Percentiles rank a stretch among this genome's conserved stretches.
These are phyloP conservation scores for Falcaria lacertinaria DNA, from an alignment of 2,888 invertebrate species.

Conservation along the genomic window DNA sequence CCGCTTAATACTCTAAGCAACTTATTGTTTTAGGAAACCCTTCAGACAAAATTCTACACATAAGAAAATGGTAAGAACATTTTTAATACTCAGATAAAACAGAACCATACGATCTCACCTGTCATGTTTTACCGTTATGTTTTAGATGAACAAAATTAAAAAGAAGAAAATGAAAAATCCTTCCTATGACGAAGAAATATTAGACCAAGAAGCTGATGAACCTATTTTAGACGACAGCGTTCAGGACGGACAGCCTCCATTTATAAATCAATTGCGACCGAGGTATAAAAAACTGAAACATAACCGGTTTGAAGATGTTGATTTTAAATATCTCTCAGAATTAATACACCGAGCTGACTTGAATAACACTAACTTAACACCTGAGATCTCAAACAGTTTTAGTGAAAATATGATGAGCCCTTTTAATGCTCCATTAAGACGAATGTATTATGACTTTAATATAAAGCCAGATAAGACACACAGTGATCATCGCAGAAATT, in stretches of 20 bases:
- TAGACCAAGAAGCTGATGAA: slow-evolving; percentile 16
- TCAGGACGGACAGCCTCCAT: slow-evolving; percentile 9
- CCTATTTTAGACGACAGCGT: slow-evolving; percentile 16
- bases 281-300: slow-evolving; percentile 12
- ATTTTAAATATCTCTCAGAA: slow-evolving; percentile 63
- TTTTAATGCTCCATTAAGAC: slow-evolving; percentile 12
- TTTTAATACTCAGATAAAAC: too few species aligned
- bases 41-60: not conserved
- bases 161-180: slow-evolving; percentile 20
- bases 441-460: slow-evolving; percentile 4
- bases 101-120: too few species aligned
- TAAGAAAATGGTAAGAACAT: not conserved
- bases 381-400: not conserved
- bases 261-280: slow-evolving; percentile 13
- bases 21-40: not conserved
- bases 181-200: slow-evolving; percentile 10
- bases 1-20: not conserved
- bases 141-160: slow-evolving; percentile 32
- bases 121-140: slow-evolving; percentile 15
- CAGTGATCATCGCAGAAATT: slow-evolving; percentile 11
- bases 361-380: slow-evolving; percentile 24
- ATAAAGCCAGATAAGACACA: not conserved
- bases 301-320: slow-evolving; percentile 34
- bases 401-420: slow-evolving; percentile 1
- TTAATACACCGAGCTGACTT: slow-evolving; percentile 54